These are phyloP conservation scores for Drosophila hamatofila DNA, from an alignment of 2,888 invertebrate genomes.

Conservation along the genomic window DNA sequence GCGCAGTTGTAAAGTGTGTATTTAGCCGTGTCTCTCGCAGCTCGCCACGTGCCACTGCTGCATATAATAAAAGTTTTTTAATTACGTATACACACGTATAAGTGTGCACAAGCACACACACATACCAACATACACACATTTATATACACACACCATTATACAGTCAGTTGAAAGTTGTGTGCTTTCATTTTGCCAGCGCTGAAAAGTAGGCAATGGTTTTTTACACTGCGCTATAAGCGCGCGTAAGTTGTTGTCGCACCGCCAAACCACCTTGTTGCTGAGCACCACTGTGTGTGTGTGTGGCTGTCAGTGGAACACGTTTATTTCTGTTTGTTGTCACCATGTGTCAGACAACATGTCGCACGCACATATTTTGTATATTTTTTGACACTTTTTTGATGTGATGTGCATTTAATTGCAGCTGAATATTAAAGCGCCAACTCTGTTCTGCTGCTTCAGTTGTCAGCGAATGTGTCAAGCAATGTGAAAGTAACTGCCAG, in stretches of 20 bases:
- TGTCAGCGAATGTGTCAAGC: constrained; percentile 16
- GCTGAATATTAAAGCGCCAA: constrained; percentile 34
- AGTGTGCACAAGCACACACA: not conserved
- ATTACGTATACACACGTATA: constrained; percentile 48
- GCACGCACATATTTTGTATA: constrained; percentile 26
- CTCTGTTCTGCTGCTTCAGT: constrained; percentile 10
- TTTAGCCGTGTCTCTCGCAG: constrained; percentile 25
- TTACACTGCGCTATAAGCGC: not conserved
- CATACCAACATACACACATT: constrained; percentile 8
- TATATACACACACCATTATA: not conserved
- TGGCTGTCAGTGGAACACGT: constrained; percentile 36
- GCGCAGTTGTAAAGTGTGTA: constrained; percentile 50
- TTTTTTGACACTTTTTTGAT: constrained; percentile 56
- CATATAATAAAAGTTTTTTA: constrained; percentile 74
- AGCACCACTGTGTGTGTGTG: constrained; percentile 10
- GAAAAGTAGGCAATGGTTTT: constrained; percentile 43
- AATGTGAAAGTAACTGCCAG: constrained; percentile 16
- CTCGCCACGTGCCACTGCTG: constrained; percentile 18
- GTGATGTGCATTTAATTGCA: constrained; percentile 77
- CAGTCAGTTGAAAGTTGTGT: not conserved
- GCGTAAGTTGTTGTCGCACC: constrained; percentile 21
- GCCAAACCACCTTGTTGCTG: not conserved
- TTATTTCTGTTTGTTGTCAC: constrained; percentile 21
- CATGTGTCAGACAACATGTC: constrained; percentile 52
- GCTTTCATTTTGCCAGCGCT: constrained; percentile 28